Evolutionary conservation across 53 echinoderm and acorn worm genomes (phyloP), one percentile per base, ranked within the genome.

Genomic region (Stichopus horrens): DNA sequence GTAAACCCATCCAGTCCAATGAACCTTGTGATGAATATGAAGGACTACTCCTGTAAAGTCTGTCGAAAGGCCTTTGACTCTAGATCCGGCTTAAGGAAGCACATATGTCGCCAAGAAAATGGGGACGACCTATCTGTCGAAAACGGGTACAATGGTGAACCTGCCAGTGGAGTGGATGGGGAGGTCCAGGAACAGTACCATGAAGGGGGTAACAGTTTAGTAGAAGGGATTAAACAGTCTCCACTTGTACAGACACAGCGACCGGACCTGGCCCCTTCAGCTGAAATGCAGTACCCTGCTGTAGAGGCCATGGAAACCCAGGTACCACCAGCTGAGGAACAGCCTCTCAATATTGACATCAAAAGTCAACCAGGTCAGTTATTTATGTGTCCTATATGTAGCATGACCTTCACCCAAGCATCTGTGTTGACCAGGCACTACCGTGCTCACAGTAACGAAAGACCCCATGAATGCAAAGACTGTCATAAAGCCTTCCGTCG

Each of bases 401-500:
- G 88, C 86, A 90, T 96, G 96, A 96, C 96, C 5, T 96, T 96
- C 86, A 93, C 93, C 85, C 96, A 96, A 81, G 92, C 96, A 66
- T 95, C 95, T 74, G 95, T 95, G 52, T 86, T 96, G 90, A 95
- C 95, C 90, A 93, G 96, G 83, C 96, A 96, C 76, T 92, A 95
- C 58, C 89, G 95, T 51, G 93, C 96, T 23, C 96, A 96, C 92
- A 96, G 95, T 82, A 96, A 96, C 65, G 96, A 96, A 75, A 89
- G 96, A 52, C 96, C 96, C 65, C 95, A 93, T 79, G 96, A 95
- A 88, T 96, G 96, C 74, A 93, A 92, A 9, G 96, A 96, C 76
- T 96, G 96, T 78, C 96, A 95, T 51, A 93, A 95, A 58, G 96
- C 96, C 74, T 96, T 96, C 88, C 92, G 96, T 57, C 90, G 96